Conservation (phyloP, 2,797 vertebrate species). For the Sebastes cheni region DNA sequence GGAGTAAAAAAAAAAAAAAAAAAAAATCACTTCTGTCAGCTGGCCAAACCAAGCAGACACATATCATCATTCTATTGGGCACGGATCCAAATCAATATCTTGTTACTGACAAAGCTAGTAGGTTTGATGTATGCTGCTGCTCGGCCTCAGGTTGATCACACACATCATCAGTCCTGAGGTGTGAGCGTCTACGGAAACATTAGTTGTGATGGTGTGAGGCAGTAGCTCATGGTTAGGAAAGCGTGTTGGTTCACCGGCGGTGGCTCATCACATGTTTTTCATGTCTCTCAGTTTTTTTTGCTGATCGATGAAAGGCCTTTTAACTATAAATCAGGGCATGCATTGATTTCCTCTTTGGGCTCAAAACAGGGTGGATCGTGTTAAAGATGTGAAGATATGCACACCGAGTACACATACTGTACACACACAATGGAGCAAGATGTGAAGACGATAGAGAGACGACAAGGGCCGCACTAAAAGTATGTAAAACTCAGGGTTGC, state of each 20-base stretch:
- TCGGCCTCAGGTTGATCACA: conserved; percentile 49
- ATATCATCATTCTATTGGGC: conserved; percentile 54
- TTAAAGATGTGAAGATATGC: not conserved
- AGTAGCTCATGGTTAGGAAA: conserved; percentile 13
- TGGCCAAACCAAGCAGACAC: conserved; percentile 53
- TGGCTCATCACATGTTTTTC: conserved; percentile 35
- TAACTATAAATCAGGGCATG: conserved; percentile 33
- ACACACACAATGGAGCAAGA: not conserved
- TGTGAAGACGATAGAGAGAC: not conserved
- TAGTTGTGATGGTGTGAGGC: conserved; percentile 6
- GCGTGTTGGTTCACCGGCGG: conserved; percentile 11
- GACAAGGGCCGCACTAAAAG: not conserved
- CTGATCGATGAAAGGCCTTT: conserved; percentile 33
- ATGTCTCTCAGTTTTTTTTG: conserved; percentile 19
- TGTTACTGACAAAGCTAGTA: conserved; percentile 48
- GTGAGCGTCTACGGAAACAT: conserved; percentile 13
- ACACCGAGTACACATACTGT: not conserved
- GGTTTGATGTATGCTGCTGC: conserved; percentile 56
- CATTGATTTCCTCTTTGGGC: conserved; percentile 9
- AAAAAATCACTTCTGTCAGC: conserved; percentile 42
- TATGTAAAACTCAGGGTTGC: not conserved
- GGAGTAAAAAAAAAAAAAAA: not conserved
- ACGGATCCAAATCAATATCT: conserved; percentile 64
- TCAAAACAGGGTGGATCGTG: not conserved
- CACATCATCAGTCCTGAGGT: conserved; percentile 24